phyloP scores from a whole-genome alignment of 2,888 invertebrate species.

The Eupeodes latifasciatus region DNA sequence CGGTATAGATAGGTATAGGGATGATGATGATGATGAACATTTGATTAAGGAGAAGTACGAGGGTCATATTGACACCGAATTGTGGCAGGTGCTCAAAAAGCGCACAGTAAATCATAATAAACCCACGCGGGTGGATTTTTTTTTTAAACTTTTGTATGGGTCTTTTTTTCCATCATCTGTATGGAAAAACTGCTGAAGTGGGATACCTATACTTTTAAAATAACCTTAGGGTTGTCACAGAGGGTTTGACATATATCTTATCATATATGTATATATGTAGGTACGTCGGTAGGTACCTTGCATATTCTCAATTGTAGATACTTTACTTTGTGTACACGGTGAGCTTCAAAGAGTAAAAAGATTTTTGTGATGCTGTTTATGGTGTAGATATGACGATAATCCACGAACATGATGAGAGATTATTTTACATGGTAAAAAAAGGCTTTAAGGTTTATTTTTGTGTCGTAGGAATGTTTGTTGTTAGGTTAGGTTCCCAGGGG shows the following conservation, averaged over 20 bases:
- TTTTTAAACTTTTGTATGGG: constrained; percentile 4
- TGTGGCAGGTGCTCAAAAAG: constrained; percentile 76
- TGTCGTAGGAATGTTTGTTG: no score
- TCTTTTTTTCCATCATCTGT: not conserved
- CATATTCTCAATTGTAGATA: not conserved
- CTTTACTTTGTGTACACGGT: not conserved
- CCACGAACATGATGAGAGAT: not conserved
- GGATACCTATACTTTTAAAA: not conserved
- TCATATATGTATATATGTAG: not conserved
- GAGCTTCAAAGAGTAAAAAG: not conserved
- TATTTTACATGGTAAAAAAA: not conserved
- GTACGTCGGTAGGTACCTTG: not conserved
- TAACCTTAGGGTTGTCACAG: constrained; percentile 37
- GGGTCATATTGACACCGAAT: constrained; percentile 76
- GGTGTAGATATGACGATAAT: not conserved
- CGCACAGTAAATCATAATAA: constrained; percentile 68
- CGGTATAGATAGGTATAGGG: not conserved
- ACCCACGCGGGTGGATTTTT: constrained; percentile 51
- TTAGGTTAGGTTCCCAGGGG: no score
- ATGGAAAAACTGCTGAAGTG: not conserved
- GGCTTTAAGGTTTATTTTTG: constrained; percentile 1
- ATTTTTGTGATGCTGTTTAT: constrained; percentile 1
- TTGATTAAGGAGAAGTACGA: constrained; percentile 75
- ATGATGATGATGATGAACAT: constrained; percentile 48
- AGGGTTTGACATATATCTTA: constrained; percentile 22